Evolutionary conservation across 2,113 vertebrate species (phyloP).

Genomic region (Peromyscus polionotus): DNA sequence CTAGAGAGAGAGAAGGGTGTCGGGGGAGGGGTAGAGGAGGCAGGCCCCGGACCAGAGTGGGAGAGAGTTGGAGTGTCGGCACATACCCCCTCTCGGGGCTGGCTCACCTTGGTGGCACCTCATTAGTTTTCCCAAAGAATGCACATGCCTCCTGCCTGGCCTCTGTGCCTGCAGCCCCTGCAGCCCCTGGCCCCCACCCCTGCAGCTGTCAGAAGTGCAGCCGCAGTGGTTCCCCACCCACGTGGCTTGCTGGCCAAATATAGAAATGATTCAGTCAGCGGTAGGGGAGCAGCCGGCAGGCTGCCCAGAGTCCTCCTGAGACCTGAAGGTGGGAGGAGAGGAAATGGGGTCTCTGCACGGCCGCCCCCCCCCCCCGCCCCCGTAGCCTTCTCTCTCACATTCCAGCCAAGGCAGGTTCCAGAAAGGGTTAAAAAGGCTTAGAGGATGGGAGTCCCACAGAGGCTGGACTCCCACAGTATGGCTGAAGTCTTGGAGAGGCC

Average conservation of each 20-base stretch:
- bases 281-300: constrained; percentile 64
- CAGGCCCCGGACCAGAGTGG: background rate
- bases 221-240: constrained; percentile 74
- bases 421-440: background rate
- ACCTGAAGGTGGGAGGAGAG: constrained; percentile 2
- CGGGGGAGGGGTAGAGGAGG: background rate
- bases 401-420: background rate
- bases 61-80: background rate
- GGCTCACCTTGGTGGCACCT: background rate
- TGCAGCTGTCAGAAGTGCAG: constrained; percentile 76
- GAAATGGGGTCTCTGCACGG: background rate
- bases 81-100: background rate
- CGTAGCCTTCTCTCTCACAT: too few species aligned
- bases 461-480: background rate
- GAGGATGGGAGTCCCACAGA: too few species aligned
- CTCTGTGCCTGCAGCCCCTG: constrained; percentile 77
- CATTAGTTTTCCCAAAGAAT: constrained; percentile 3
- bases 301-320: constrained; percentile 65
- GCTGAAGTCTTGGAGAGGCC: background rate
- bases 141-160: background rate
- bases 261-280: constrained; percentile 79
- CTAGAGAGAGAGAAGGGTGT: background rate
- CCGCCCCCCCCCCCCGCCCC: background rate
- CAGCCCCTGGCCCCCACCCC: constrained; percentile 65
- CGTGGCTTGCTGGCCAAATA: constrained; percentile 79